phyloP scores from a whole-genome alignment of 2,113 vertebrate species.

The Lepus americanus region DNA sequence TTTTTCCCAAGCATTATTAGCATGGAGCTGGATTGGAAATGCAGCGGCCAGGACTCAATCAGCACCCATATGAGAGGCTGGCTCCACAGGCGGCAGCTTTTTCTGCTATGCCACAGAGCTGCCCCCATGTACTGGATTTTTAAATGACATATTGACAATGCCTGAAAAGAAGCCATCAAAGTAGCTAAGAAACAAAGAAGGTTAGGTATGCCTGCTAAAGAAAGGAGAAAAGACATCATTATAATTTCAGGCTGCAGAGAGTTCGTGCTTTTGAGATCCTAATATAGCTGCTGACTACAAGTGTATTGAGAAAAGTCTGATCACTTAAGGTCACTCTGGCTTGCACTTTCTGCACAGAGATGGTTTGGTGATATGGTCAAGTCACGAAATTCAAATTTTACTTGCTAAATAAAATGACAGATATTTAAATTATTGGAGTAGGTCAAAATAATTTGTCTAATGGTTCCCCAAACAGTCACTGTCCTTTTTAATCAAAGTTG shows the following conservation, averaged over 20 bases:
- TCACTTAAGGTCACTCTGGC: constrained; percentile 39
- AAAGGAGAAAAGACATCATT: neutral
- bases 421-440: constrained; percentile 66
- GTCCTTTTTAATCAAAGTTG: constrained; percentile 70
- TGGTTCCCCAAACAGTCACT: constrained; percentile 48
- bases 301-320: constrained; percentile 56
- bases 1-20: too few relatives aligned
- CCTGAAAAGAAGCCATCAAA: constrained; percentile 24
- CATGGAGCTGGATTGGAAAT: too few relatives aligned
- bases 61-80: too few relatives aligned
- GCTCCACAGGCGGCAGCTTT: too few relatives aligned
- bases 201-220: neutral
- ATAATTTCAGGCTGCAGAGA: constrained; percentile 28
- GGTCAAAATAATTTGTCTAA: constrained; percentile 74
- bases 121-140: constrained; percentile 40
- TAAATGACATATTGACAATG: constrained; percentile 23
- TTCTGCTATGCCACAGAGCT: neutral
- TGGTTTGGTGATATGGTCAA: constrained; percentile 27
- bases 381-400: constrained; percentile 67
- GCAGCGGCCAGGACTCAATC: too few relatives aligned
- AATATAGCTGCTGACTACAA: constrained; percentile 61
- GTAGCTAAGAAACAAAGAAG: constrained; percentile 50
- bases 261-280: constrained; percentile 53
- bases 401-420: constrained; percentile 71
- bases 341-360: constrained; percentile 40